Percentiles rank a stretch among this genome's conserved stretches.
phyloP scores from a whole-genome alignment of 2,888 invertebrate genomes.

The Willowsia nigromaculata region DNA sequence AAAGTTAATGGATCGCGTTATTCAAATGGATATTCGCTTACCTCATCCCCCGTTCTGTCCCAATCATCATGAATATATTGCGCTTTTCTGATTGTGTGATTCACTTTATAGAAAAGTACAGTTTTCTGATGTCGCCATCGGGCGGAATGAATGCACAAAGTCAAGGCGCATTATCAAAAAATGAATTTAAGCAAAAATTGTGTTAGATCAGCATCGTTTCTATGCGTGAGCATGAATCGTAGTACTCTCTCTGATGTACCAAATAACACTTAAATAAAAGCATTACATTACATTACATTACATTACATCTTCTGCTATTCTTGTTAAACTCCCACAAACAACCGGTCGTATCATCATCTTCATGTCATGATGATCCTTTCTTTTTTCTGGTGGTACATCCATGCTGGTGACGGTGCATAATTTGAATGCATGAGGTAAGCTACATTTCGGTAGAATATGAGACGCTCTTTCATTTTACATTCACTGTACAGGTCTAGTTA shows the following conservation, averaged over 20 bases:
- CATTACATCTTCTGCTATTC: background rate
- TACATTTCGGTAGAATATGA: background rate
- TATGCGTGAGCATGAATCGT: background rate
- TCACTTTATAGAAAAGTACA: background rate
- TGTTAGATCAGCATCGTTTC: slow-evolving; percentile 42
- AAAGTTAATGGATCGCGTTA: slow-evolving; percentile 46
- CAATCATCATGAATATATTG: background rate
- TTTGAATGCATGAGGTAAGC: slow-evolving; percentile 4
- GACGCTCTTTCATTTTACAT: background rate
- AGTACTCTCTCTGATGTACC: background rate
- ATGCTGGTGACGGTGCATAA: slow-evolving; percentile 3
- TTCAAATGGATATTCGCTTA: slow-evolving; percentile 27
- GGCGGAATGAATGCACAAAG: background rate
- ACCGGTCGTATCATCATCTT: background rate
- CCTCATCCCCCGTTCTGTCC: slow-evolving; percentile 32
- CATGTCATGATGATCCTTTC: background rate
- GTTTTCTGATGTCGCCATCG: background rate
- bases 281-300: too few relatives aligned
- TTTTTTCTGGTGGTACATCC: background rate
- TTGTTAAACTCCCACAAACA: background rate
- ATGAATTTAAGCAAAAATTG: slow-evolving; percentile 20
- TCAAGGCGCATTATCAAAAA: slow-evolving; percentile 18
- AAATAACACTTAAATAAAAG: too few relatives aligned
- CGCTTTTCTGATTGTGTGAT: background rate
- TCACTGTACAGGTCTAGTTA: too few relatives aligned